phyloP scores from a whole-genome alignment of 2,888 invertebrate genomes.

The Tenthredo scrophulariae region DNA sequence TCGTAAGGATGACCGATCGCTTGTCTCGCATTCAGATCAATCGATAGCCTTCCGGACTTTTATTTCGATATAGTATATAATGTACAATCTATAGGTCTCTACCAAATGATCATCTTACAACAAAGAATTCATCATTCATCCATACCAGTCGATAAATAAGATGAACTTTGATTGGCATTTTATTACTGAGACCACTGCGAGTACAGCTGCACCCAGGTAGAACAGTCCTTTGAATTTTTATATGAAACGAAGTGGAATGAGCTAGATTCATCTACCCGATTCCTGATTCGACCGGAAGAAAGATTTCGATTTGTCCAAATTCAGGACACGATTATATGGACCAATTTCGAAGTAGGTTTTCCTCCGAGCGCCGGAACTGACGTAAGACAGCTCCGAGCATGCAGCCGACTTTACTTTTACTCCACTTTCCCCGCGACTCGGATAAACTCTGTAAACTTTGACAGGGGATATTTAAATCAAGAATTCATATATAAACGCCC shows the following conservation, averaged over 20 bases:
- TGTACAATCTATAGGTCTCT: background rate
- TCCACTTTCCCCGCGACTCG: slow-evolving; percentile 10
- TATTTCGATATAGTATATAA: slow-evolving; percentile 8
- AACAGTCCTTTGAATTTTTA: background rate
- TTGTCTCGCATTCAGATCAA: slow-evolving; percentile 39
- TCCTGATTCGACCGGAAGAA: background rate
- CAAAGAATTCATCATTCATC: slow-evolving; percentile 4
- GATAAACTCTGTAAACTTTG: slow-evolving; percentile 9
- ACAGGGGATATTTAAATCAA: slow-evolving; percentile 17
- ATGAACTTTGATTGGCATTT: background rate
- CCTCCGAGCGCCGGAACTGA: slow-evolving; percentile 24
- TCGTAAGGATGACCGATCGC: slow-evolving; percentile 47
- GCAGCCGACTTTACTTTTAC: slow-evolving; percentile 9
- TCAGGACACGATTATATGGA: background rate
- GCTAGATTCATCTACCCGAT: background rate
- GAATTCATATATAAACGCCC: background rate
- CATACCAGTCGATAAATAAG: background rate
- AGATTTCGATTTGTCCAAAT: background rate
- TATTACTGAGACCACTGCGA: background rate
- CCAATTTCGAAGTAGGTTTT: slow-evolving; percentile 5
- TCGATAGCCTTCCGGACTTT: slow-evolving; percentile 43
- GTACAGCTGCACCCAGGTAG: background rate
- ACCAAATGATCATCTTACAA: background rate
- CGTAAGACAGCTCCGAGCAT: slow-evolving; percentile 12
- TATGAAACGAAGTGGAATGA: background rate